These are phyloP conservation scores for Nansenia antarctica DNA, from an alignment of 2,113 vertebrate species.

Conservation along the genomic window DNA sequence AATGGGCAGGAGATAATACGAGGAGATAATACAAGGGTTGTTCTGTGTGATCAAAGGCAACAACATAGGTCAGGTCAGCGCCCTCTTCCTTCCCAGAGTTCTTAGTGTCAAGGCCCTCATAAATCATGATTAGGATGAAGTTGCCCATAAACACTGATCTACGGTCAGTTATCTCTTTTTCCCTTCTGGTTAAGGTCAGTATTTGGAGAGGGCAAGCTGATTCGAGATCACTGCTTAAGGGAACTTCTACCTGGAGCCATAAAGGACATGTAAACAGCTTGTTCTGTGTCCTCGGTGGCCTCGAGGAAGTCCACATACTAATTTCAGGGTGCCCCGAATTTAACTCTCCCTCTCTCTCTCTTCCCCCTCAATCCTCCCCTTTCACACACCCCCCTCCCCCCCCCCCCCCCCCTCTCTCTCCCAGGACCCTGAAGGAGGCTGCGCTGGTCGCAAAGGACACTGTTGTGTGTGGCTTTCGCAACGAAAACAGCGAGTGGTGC, in stretches of 20 bases:
- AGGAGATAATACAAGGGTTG: slow-evolving; percentile 28
- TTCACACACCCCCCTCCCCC: slow-evolving; percentile 7
- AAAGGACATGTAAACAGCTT: slow-evolving; percentile 8
- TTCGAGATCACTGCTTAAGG: slow-evolving; percentile 7
- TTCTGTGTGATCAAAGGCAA: background rate
- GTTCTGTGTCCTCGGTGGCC: slow-evolving; percentile 22
- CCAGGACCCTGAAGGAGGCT: slow-evolving; percentile 83
- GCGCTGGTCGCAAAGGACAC: slow-evolving; percentile 86
- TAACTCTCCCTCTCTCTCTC: slow-evolving; percentile 3
- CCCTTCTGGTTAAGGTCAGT: background rate
- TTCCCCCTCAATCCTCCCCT: background rate
- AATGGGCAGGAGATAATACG: slow-evolving; percentile 35
- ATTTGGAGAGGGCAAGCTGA: slow-evolving; percentile 6
- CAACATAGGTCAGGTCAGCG: slow-evolving; percentile 17
- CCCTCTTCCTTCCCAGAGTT: slow-evolving; percentile 13
- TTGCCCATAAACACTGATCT: background rate
- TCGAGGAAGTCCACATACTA: slow-evolving; percentile 35
- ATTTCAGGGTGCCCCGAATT: slow-evolving; percentile 33
- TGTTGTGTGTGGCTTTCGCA: slow-evolving; percentile 88
- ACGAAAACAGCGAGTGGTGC: slow-evolving; percentile 80
- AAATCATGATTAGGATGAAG: background rate
- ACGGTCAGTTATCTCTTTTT: background rate
- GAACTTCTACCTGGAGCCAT: slow-evolving; percentile 8
- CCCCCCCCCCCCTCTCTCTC: background rate
- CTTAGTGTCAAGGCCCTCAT: slow-evolving; percentile 23